Evolutionary conservation across 1,140 invertebrate species (phyloP), one percentile per base, ranked within the genome.

Genomic region (Pinna nobilis): DNA sequence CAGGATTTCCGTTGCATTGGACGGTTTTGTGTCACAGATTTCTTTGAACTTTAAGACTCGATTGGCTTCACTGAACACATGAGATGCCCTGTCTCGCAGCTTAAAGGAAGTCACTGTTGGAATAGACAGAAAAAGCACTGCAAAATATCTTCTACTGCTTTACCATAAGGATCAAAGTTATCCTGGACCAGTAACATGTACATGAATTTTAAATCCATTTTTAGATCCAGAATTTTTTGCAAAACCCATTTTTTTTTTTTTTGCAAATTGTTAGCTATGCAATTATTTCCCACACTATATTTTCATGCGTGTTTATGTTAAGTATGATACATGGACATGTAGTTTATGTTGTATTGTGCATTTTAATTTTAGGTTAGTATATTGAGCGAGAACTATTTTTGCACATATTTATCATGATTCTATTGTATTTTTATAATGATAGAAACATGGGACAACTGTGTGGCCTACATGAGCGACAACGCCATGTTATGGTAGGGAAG

Each of bases 31-130:
- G 39, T 90, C 87, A 87, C 95, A 96, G 13, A 93, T 89, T 35
- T 90, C 84, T 79, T 93, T 91, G 86, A 97, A 98, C 70, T 93
- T 88, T 66, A 92, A 84, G 0, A 98, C 96, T 68, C 96, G 90
- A 59, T 91, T 87, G 5, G 92, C 93, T 81, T 92, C 92, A 89
- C 92, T 89, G 85, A 94, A 96, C 41, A 99, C 98, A 87, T 99
- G 98, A 15, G 93, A 87, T 1, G 95, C 95, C 77, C 98, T 91
- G 82, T 98, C 93, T 74, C 92, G 90, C 5, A 98, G 89, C 86
- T 96, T 94, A 87, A 98, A 97, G 69, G 90, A 37, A 32, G 81
- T 41, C 47, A 89, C 88, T 89, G 82, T 28, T 79, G 71, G 59
- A 81, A 66, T 77, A 41, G 50, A 25, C 25, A 0, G 25, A 0